Evolutionary conservation across 2,888 invertebrate species (phyloP).

Genomic region (Monopis laevigella): DNA sequence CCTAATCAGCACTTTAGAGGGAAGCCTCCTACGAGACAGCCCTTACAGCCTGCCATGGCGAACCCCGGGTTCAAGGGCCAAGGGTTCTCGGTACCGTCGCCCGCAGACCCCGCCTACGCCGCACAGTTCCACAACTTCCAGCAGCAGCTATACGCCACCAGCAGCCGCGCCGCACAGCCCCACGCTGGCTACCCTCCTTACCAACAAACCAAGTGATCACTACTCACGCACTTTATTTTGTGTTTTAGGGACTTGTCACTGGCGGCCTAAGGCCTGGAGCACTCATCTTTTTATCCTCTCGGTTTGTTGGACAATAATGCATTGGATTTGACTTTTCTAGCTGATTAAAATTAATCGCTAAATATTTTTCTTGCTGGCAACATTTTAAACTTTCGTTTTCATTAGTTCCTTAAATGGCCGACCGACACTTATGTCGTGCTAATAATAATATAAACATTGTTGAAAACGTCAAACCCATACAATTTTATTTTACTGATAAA

Average conservation of each 20-base stretch:
- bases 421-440: no score
- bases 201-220: constrained; percentile 57
- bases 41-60: constrained; percentile 82
- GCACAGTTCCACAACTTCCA: constrained; percentile 97
- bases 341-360: no score
- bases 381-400: no score
- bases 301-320: constrained; percentile 15
- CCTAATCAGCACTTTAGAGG: constrained; percentile 54
- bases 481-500: no score
- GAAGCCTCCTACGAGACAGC: constrained; percentile 69
- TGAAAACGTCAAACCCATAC: no score
- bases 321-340: neutral
- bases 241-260: no score
- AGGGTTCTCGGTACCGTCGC: constrained; percentile 84
- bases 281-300: no score
- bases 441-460: no score
- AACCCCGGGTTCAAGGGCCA: constrained; percentile 77
- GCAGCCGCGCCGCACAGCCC: constrained; percentile 50
- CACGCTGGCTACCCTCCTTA: constrained; percentile 56
- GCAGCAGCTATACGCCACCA: constrained; percentile 91
- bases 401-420: no score
- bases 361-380: no score
- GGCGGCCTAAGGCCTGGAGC: no score
- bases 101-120: constrained; percentile 91
- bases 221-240: neutral